Evolutionary conservation across 2,797 vertebrate genomes (phyloP), one percentile per base, ranked within the genome.

Genomic region (Cyclopterus lumpus): DNA sequence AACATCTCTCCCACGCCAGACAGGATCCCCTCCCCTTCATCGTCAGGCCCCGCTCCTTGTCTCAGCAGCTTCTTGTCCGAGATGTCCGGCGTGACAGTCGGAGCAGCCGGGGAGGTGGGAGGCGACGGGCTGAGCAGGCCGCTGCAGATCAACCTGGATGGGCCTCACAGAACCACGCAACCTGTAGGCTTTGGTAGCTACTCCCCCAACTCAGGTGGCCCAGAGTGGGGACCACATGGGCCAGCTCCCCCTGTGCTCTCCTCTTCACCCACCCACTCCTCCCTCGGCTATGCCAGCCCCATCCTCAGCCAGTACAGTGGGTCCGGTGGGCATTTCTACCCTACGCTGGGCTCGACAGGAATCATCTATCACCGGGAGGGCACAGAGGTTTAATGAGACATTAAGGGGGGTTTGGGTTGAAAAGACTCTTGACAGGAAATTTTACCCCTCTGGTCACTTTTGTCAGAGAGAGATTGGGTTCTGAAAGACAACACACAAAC

Each of bases 21-120:
- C 82, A 96, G 96, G 87, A 94, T 90, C 22, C 94, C 95, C 58
- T 93, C 97, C 3, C 94, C 96, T 3, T 88, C 95, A 0, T 85
- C 95, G 0, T 89, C 95, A 0, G 92, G 88, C 16, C 75, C 93
- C 0, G 12, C 95, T 18, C 96, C 98, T 0, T 99, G 98, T 80
- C 95, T 99, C 75, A 96, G 93, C 90, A 96, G 91, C 89, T 99
- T 99, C 88, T 91, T 99, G 38, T 96, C 97, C 22, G 96, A 96
- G 83, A 98, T 99, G 97, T 97, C 96, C 0, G 92, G 95, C 88
- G 7, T 92, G 83, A 75, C 86, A 58, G 68, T 94, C 59, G 86
- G 78, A 84, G 0, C 92, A 64, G 68, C 91, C 71, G 83, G 9
- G 24, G 95, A 94, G 30, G 88, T 94, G 91, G 93, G 96, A 88